Evolutionary conservation across 1,140 invertebrate genomes (phyloP).

Genomic region (Drosophila arawakana): DNA sequence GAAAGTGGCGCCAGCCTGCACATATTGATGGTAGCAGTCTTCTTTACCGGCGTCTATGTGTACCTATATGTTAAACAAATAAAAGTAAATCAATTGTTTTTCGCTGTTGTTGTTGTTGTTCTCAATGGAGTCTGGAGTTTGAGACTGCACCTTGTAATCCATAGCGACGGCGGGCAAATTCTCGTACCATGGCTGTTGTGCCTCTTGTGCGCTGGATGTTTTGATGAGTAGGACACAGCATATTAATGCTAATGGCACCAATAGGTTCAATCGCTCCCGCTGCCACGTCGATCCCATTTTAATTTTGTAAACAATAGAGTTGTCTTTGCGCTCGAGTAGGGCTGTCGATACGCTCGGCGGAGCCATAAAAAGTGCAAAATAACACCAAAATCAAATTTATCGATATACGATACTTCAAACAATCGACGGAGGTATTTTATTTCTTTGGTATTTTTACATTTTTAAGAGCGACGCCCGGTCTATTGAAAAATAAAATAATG

Average conservation of each 20-base stretch:
- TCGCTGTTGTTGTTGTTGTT: slow-evolving; percentile 25
- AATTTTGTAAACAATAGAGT: slow-evolving; percentile 59
- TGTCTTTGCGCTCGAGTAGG: slow-evolving; percentile 19
- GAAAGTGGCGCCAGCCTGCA: slow-evolving; percentile 95
- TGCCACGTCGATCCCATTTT: slow-evolving; percentile 84
- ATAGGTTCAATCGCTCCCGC: slow-evolving; percentile 54
- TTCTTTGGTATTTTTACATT: slow-evolving; percentile 10
- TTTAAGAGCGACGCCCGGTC: slow-evolving; percentile 1
- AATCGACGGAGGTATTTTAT: background rate
- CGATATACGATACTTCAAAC: too few relatives aligned
- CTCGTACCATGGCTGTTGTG: slow-evolving; percentile 88
- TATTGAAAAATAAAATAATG: slow-evolving; percentile 10
- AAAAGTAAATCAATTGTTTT: background rate
- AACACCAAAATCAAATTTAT: background rate
- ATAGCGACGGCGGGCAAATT: slow-evolving; percentile 94
- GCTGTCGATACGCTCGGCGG: background rate
- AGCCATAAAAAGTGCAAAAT: background rate
- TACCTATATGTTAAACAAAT: slow-evolving; percentile 84
- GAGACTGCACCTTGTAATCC: slow-evolving; percentile 91
- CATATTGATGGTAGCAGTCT: slow-evolving; percentile 97
- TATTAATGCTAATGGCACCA: slow-evolving; percentile 54
- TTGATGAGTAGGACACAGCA: slow-evolving; percentile 51
- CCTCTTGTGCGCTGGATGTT: slow-evolving; percentile 59
- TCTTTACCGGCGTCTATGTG: slow-evolving; percentile 97
- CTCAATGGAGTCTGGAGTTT: slow-evolving; percentile 3